A percentile compares a stretch with the other conserved stretches of the same genome.
These are phyloP conservation scores for Ceuthmochares aereus DNA, from an alignment of 2,113 vertebrate species.

Conservation along the genomic window DNA sequence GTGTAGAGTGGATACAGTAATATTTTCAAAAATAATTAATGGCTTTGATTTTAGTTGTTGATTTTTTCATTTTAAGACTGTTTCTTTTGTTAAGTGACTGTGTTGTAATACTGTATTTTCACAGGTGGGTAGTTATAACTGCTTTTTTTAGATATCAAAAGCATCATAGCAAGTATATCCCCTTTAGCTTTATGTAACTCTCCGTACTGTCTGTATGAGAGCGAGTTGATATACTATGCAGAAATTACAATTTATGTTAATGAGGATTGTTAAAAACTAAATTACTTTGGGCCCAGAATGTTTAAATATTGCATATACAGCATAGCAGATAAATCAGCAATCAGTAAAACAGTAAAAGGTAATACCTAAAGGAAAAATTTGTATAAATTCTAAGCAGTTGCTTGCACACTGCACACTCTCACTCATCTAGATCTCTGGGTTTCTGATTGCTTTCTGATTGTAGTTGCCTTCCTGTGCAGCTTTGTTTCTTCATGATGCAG, in stretches of 20 bases:
- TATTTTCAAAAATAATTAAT: neutral
- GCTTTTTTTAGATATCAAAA: neutral
- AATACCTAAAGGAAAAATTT: neutral
- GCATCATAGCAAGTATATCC: neutral
- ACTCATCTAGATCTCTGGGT: neutral
- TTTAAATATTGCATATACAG: neutral
- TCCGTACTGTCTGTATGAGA: neutral
- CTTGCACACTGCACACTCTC: neutral
- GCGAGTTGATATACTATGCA: neutral
- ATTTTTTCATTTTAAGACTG: neutral
- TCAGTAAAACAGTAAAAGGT: neutral
- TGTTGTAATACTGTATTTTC: neutral
- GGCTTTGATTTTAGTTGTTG: neutral
- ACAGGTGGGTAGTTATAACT: neutral
- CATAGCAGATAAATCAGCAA: neutral
- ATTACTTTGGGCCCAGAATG: neutral
- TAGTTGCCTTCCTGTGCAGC: neutral
- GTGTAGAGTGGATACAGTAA: neutral
- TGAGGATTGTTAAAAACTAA: neutral
- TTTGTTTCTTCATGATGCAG: neutral
- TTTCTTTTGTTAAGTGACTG: neutral
- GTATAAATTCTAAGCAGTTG: neutral
- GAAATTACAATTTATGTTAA: neutral
- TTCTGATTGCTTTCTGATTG: neutral
- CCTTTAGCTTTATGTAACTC: neutral